These are phyloP conservation scores for Patella depressa DNA, from an alignment of 2,888 invertebrate species.

Conservation along the genomic window DNA sequence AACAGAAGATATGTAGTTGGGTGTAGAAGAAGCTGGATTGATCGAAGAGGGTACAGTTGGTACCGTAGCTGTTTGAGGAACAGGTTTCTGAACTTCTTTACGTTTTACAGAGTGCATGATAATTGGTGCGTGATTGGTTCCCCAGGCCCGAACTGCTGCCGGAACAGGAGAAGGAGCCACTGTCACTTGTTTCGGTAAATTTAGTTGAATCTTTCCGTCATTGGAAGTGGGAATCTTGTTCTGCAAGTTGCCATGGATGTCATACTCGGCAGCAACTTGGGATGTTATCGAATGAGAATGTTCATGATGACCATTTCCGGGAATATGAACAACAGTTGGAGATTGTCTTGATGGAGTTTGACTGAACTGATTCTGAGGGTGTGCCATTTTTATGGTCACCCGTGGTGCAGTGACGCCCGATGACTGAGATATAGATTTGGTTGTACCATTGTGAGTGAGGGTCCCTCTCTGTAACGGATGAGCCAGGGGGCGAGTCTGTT, in stretches of 20 bases:
- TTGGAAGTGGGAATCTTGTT: slow-evolving; percentile 11
- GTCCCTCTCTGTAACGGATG: not conserved
- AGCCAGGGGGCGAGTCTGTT: not conserved
- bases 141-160: slow-evolving; percentile 78
- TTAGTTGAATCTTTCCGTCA: slow-evolving; percentile 37
- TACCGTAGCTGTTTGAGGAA: slow-evolving; percentile 94
- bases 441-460: not conserved
- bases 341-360: slow-evolving; percentile 23
- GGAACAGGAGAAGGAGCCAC: slow-evolving; percentile 21
- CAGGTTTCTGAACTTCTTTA: slow-evolving; percentile 93
- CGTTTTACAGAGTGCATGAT: slow-evolving; percentile 98
- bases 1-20: slow-evolving; percentile 61
- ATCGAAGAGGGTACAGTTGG: slow-evolving; percentile 75
- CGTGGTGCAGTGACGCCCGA: not conserved
- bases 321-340: slow-evolving; percentile 35
- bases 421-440: not conserved
- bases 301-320: slow-evolving; percentile 30
- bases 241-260: not conserved
- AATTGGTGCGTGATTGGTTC: slow-evolving; percentile 90
- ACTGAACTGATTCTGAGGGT: not conserved
- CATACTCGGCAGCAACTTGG: not conserved
- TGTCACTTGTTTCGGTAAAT: slow-evolving; percentile 34
- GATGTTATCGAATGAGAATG: slow-evolving; percentile 23
- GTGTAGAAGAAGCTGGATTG: slow-evolving; percentile 59
- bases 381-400: not conserved